Base-by-base conservation (phyloP, 2,113 vertebrate genomes). In the Bothrops jararaca region DNA sequence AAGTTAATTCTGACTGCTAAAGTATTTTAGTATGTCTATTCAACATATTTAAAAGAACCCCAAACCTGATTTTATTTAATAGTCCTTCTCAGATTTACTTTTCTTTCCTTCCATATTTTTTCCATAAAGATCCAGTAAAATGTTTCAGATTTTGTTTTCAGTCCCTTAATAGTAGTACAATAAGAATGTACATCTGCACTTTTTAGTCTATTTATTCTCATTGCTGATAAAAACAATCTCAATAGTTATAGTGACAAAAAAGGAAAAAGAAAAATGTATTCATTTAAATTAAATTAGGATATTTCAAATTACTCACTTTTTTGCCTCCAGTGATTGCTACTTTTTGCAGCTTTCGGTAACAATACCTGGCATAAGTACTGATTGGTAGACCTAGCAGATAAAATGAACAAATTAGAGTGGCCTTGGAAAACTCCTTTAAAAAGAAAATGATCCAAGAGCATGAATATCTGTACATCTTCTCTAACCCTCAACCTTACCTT, bases 281-380 rank as follows among this genome's bases (percentile, higher is more conserved):
- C 11, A 39, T 22, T 88, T 54, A 92, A 53, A 89, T 88, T 13
- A 3, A 12, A 18, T 87, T 80, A 0, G 0, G 50, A 56, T 50
- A 22, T 90, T 10, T 39, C 45, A 89, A 85, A 11, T 39, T 0
- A 0, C 97, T 97, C 95, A 99, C 98, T 98, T 99, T 99, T 95
- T 99, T 99, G 91, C 98, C 98, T 80, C 98, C 98, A 0, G 98
- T 98, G 95, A 99, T 56, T 0, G 98, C 98, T 1, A 99, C 98
- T 91, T 98, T 99, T 96, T 98, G 98, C 85, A 99, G 98, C 26
- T 99, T 99, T 90, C 98, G 96, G 94, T 98, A 97, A 97, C 98
- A 99, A 97, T 98, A 99, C 85, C 98, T 98, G 91, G 98, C 98
- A 0, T 99, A 99, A 2, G 98, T 98, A 97, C 98, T 99, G 95